A percentile compares a stretch with the other conserved stretches of the same genome.
phyloP scores from a whole-genome alignment of 2,797 vertebrate species.

The Notolepis coatsorum region DNA sequence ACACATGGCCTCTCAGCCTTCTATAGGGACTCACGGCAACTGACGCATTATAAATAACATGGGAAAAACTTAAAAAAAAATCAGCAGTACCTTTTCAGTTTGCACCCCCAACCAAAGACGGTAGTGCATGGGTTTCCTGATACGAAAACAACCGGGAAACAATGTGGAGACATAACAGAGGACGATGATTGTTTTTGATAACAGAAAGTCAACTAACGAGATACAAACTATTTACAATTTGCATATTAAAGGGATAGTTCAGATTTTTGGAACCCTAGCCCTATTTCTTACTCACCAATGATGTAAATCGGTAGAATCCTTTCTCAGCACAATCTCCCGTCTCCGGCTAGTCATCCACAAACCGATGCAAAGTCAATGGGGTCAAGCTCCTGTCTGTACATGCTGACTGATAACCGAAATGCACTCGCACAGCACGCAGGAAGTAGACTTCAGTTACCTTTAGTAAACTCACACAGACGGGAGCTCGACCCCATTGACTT shows the following conservation, averaged over 20 bases:
- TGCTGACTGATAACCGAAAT: no score
- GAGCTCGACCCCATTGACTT: no score
- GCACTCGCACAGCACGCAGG: no score
- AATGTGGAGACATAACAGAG: constrained; percentile 15
- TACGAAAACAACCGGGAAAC: constrained; percentile 27
- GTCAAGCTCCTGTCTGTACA: no score
- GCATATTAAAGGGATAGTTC: constrained; percentile 66
- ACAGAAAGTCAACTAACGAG: constrained; percentile 35
- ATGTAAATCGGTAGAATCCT: no score
- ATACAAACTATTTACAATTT: constrained; percentile 58
- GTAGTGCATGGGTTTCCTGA: constrained; percentile 63
- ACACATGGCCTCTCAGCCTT: constrained; percentile 55
- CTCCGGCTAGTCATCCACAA: no score
- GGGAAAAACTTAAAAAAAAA: constrained; percentile 34
- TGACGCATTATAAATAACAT: constrained; percentile 44
- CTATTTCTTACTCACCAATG: no score
- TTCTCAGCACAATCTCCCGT: no score
- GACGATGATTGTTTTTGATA: constrained; percentile 27
- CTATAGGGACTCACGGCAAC: constrained; percentile 43
- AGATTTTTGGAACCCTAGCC: no score
- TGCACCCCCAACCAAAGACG: constrained; percentile 49
- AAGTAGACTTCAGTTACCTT: no score
- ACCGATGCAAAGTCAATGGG: no score
- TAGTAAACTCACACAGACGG: no score
- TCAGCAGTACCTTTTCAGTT: constrained; percentile 66